Evolutionary conservation across 2,888 invertebrate genomes (phyloP).

Genomic region (Macroteleia sp.): DNA sequence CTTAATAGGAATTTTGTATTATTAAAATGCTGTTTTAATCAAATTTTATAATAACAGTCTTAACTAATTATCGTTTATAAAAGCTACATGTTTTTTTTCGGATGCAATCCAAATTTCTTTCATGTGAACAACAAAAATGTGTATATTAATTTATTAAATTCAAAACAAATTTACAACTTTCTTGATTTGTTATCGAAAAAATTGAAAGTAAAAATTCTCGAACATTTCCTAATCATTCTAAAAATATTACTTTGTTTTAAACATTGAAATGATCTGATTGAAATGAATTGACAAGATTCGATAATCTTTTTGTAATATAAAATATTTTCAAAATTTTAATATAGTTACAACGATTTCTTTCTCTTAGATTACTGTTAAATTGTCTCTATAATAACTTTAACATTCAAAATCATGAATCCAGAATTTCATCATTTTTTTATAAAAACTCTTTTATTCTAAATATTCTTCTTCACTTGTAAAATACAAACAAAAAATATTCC

Average conservation of each 20-base stretch:
- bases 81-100: slow-evolving; percentile 18
- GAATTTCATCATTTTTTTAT: not conserved
- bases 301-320: slow-evolving; percentile 7
- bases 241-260: slow-evolving; percentile 14
- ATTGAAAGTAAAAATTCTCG: no score
- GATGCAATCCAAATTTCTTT: slow-evolving; percentile 37
- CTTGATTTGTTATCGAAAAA: no score
- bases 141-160: no score
- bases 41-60: slow-evolving; percentile 12
- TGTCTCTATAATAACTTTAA: not conserved
- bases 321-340: slow-evolving; percentile 23
- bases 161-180: no score
- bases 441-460: slow-evolving; percentile 2
- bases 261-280: slow-evolving; percentile 5
- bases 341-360: no score
- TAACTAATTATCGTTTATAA: slow-evolving; percentile 28
- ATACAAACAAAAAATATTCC: not conserved
- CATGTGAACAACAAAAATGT: no score
- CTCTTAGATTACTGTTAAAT: not conserved
- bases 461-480: not conserved
- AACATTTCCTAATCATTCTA: slow-evolving; percentile 15
- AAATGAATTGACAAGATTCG: no score
- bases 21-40: not conserved
- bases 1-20: slow-evolving; percentile 5
- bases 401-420: not conserved